phyloP scores from a whole-genome alignment of 2,113 vertebrate genomes.

The Hydropotes inermis region DNA sequence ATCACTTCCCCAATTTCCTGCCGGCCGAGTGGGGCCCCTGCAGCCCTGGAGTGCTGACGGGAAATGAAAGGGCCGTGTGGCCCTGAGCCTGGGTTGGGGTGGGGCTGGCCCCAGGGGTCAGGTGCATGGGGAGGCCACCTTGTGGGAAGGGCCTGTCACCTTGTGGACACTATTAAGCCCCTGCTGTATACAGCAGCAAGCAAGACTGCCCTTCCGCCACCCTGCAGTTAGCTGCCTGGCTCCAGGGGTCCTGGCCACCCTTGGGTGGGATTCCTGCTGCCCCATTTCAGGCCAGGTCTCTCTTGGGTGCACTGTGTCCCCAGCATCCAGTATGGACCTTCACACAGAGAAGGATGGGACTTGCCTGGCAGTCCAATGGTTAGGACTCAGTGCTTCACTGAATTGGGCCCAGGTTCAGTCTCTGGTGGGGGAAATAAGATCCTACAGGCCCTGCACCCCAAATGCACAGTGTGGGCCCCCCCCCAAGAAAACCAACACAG shows the following conservation, averaged over 20 bases:
- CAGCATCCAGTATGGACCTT: accelerated
- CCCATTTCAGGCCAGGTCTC: background rate
- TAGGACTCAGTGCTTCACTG: background rate
- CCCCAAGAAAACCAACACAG: background rate
- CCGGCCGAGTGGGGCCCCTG: background rate
- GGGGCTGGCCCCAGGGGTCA: constrained; percentile 30
- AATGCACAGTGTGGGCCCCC: background rate
- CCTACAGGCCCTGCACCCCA: background rate
- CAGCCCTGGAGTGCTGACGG: constrained; percentile 1
- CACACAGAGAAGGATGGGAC: background rate
- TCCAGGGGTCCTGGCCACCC: background rate
- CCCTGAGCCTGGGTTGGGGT: accelerated
- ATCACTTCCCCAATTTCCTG: constrained; percentile 74
- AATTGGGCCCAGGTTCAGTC: background rate
- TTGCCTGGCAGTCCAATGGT: background rate
- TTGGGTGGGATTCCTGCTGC: background rate
- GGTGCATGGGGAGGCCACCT: background rate
- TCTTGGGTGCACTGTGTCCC: accelerated
- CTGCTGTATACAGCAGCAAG: too few relatives aligned
- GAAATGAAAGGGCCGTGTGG: constrained; percentile 37
- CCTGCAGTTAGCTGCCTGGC: background rate
- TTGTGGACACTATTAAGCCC: background rate
- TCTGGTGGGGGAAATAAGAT: background rate
- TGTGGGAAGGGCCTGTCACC: accelerated
- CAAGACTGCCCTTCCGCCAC: too few relatives aligned